phyloP scores from a whole-genome alignment of 2,797 vertebrate genomes.

The Xiphophorus birchmanni region DNA sequence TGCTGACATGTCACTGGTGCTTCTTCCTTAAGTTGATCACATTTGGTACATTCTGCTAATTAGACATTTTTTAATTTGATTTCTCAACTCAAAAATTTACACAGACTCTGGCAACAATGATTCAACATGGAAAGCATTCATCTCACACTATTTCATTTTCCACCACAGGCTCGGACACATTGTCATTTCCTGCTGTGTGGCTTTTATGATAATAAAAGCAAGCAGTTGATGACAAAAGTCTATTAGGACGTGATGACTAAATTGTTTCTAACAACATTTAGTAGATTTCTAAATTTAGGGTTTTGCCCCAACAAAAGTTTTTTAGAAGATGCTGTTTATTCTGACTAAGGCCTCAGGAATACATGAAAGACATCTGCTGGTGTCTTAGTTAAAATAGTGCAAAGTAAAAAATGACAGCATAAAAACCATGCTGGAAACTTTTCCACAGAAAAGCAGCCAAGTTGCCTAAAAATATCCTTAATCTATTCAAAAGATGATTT shows the following conservation, averaged over 20 bases:
- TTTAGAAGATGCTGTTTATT: background rate
- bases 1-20: background rate
- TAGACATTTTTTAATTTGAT: background rate
- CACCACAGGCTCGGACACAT: background rate
- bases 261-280: background rate
- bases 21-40: background rate
- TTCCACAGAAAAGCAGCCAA: constrained; percentile 38
- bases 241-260: constrained; percentile 32
- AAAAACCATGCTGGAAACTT: constrained; percentile 43
- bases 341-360: background rate
- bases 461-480: background rate
- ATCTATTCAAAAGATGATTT: background rate
- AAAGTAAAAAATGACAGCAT: constrained; percentile 45
- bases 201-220: constrained; percentile 12
- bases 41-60: background rate
- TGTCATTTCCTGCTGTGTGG: constrained; percentile 2
- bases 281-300: background rate
- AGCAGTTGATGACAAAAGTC: constrained; percentile 19
- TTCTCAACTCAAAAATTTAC: background rate
- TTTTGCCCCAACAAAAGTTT: background rate
- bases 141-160: constrained; percentile 3
- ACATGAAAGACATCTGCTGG: constrained; percentile 15
- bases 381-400: constrained; percentile 20
- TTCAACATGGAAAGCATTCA: constrained; percentile 9
- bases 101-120: background rate